phyloP scores from a whole-genome alignment of 1,140 invertebrate species.

The Lepidurus packardi region DNA sequence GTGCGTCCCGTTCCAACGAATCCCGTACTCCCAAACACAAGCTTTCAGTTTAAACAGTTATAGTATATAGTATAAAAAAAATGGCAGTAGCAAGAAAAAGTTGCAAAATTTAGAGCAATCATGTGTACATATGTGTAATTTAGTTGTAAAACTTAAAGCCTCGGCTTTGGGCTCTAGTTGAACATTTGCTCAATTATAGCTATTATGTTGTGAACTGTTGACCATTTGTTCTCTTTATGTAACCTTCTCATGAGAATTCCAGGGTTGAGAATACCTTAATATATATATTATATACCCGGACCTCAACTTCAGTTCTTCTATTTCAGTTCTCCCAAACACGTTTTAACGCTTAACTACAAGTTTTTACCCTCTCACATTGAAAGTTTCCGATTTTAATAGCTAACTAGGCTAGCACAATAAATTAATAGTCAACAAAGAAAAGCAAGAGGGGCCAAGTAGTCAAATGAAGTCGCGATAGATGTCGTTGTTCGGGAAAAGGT shows the following conservation, averaged over 20 bases:
- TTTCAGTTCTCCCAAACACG: background rate
- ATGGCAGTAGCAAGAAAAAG: background rate
- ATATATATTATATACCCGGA: too few relatives aligned
- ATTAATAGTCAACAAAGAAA: background rate
- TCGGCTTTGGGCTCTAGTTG: too few relatives aligned
- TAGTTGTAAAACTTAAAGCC: too few relatives aligned
- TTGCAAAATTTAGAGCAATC: background rate
- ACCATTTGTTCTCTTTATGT: too few relatives aligned
- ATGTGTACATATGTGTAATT: too few relatives aligned
- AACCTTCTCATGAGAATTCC: too few relatives aligned
- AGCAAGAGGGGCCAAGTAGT: background rate
- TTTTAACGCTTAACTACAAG: background rate
- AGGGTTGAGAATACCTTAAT: too few relatives aligned
- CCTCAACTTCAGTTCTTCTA: too few relatives aligned
- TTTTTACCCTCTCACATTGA: background rate
- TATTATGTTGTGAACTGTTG: too few relatives aligned
- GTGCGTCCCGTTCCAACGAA: conserved; percentile 16
- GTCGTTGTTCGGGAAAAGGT: background rate
- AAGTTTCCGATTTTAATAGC: background rate
- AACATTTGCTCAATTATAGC: too few relatives aligned
- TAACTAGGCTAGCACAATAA: background rate
- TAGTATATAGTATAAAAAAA: background rate
- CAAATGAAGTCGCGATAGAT: background rate
- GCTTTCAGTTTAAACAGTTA: background rate
- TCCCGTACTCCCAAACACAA: background rate